Base-by-base conservation (phyloP, 2,113 vertebrate genomes). In the Malurus cyaneus region DNA sequence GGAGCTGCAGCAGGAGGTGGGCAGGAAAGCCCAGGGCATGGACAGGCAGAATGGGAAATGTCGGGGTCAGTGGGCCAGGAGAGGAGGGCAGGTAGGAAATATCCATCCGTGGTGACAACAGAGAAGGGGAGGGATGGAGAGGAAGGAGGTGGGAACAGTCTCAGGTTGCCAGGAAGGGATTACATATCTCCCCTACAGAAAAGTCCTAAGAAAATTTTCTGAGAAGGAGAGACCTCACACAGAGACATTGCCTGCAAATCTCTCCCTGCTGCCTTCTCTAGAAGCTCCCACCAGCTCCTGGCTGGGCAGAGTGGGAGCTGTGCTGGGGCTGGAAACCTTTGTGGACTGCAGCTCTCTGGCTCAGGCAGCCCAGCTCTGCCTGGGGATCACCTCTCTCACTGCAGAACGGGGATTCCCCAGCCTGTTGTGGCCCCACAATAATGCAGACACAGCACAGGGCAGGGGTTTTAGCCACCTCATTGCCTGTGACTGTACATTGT, bases 261-360 rank as follows among this genome's bases (percentile, higher is more conserved):
- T 83, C 56, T 79, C 19, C 18, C 10, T 50, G n/a, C 12, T 82
- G 29, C 34, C 47, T 82, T 70, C 44, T 47, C 44, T 34, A 26
- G 17, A 47, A 41, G 21, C n/a, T 93, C 26, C n/a, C 47, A 62
- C 26, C 14, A 15, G 41, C 41, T 87, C 12, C 47, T 50, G 39
- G 19, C 41, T 47, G 59, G 60, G 47, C 42, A 92, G 50, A 85
- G 8, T 2, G 1, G 31, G 54, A 84, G 24, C 46, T 0, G 0
- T 64, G 57, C 59, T 52, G 44, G 15, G 16, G 31, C 31, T 85
- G 67, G 54, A 86, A 87, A 80, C 20, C 50, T 80, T 29, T 9
- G 7, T 26, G 31, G 29, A 29, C 62, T 53, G 12, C 59, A 83
- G 44, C 39, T 76, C 60, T 56, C 32, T 31, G 6, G 11, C 29